phyloP scores from a whole-genome alignment of 2,113 vertebrate genomes.

The Callopanchax toddi region DNA sequence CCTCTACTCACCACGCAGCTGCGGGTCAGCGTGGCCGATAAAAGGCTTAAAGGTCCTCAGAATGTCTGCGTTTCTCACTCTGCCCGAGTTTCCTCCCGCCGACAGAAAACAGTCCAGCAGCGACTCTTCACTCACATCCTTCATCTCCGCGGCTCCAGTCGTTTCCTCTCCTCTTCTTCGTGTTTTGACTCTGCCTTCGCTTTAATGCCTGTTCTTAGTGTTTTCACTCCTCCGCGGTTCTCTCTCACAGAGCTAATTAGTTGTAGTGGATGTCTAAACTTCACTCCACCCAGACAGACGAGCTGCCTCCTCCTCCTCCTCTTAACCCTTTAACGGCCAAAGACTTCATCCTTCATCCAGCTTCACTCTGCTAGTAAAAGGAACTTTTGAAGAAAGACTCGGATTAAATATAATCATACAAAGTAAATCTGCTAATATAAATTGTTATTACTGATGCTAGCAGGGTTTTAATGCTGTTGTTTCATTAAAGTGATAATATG shows the following conservation, averaged over 20 bases:
- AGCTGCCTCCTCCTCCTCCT: slow-evolving; percentile 66
- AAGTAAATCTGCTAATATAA: too few species aligned
- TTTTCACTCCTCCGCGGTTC: slow-evolving; percentile 21
- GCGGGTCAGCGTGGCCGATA: slow-evolving; percentile 78
- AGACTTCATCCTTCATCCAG: too few species aligned
- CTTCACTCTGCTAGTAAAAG: too few species aligned
- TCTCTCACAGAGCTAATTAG: slow-evolving; percentile 65
- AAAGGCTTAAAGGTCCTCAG: slow-evolving; percentile 79
- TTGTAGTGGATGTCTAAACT: slow-evolving; percentile 57
- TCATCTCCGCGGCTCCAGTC: slow-evolving; percentile 54
- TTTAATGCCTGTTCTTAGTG: rapidly evolving
- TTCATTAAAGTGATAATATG: too few species aligned
- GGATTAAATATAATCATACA: too few species aligned
- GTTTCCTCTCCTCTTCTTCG: neutral
- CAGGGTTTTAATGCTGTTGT: too few species aligned
- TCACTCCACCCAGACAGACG: slow-evolving; percentile 78
- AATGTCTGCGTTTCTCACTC: slow-evolving; percentile 79
- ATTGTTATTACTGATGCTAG: too few species aligned
- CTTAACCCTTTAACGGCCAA: slow-evolving; percentile 73
- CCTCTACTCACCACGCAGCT: slow-evolving; percentile 77
- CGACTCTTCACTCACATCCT: slow-evolving; percentile 76
- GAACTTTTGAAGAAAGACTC: too few species aligned
- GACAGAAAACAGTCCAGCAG: slow-evolving; percentile 79
- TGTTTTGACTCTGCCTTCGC: neutral
- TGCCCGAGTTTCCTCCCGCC: slow-evolving; percentile 68